Conservation (phyloP, 1,140 invertebrate genomes). For the Zaprionus nigranus region DNA sequence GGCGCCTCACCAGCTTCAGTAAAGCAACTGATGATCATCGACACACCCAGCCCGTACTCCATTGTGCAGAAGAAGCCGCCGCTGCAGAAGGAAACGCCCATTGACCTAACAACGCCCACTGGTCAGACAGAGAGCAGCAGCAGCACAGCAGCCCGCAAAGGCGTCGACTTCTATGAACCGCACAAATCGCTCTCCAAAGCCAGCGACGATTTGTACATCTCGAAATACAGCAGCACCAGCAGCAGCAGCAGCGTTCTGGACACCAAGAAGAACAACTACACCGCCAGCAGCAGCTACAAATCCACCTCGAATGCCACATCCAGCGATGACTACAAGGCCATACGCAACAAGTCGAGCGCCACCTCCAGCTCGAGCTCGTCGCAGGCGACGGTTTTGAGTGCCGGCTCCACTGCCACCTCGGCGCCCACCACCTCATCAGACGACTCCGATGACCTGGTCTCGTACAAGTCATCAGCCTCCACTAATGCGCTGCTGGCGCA, state of each 20-base stretch:
- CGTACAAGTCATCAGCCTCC: slow-evolving; percentile 81
- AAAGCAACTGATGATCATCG: slow-evolving; percentile 78
- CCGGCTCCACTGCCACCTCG: slow-evolving; percentile 78
- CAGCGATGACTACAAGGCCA: slow-evolving; percentile 76
- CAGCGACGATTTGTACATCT: slow-evolving; percentile 55
- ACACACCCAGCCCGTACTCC: slow-evolving; percentile 79
- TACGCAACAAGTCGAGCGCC: slow-evolving; percentile 79
- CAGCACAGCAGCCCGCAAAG: slow-evolving; percentile 49
- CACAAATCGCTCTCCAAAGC: slow-evolving; percentile 69
- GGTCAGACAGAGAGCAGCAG: slow-evolving; percentile 46
- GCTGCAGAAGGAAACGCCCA: slow-evolving; percentile 64
- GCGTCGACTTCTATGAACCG: slow-evolving; percentile 78
- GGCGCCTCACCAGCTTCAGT: slow-evolving; percentile 82
- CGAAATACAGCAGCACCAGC: slow-evolving; percentile 41
- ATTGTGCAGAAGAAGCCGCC: slow-evolving; percentile 72
- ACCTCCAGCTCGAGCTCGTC: slow-evolving; percentile 81
- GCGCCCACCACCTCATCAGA: slow-evolving; percentile 79
- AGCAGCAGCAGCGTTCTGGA: slow-evolving; percentile 45
- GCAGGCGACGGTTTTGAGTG: slow-evolving; percentile 80
- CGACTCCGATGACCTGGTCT: slow-evolving; percentile 78
- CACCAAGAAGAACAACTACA: slow-evolving; percentile 61
- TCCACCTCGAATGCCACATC: slow-evolving; percentile 23
- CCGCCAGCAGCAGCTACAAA: slow-evolving; percentile 56
- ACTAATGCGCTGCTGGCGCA: slow-evolving; percentile 79
- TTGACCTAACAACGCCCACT: slow-evolving; percentile 63